Percentiles rank a stretch among this genome's conserved stretches.
These are phyloP conservation scores for Podarcis siculus DNA, from an alignment of 2,797 vertebrate species.

Conservation along the genomic window DNA sequence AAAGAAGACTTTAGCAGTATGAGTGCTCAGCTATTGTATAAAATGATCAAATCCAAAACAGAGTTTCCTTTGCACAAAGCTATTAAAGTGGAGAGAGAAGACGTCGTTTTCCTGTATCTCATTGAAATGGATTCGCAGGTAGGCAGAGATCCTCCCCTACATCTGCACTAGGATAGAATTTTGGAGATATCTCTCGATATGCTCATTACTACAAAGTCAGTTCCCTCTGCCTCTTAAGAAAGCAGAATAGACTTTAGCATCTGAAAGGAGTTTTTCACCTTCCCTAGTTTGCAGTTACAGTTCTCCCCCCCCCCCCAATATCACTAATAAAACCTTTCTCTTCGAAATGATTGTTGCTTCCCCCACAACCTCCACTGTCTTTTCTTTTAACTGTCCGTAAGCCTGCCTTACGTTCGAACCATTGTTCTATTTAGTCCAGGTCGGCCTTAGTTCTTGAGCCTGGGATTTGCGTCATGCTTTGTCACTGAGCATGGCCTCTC, in stretches of 20 bases:
- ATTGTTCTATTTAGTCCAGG: not conserved
- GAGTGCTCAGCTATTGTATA: conserved; percentile 95
- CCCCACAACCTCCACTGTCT: too few species aligned
- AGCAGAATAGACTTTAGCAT: not conserved
- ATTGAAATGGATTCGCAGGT: conserved; percentile 99
- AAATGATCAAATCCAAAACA: conserved; percentile 99
- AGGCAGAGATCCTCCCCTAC: not conserved
- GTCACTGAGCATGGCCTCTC: not conserved
- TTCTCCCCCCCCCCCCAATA: not conserved
- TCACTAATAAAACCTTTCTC: not conserved
- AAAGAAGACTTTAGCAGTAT: conserved; percentile 98
- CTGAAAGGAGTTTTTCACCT: not conserved
- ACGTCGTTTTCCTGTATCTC: conserved; percentile 96
- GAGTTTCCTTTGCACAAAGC: conserved; percentile 97
- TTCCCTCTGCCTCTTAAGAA: not conserved
- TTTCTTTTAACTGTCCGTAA: not conserved
- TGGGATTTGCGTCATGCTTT: not conserved
- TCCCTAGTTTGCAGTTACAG: too few species aligned
- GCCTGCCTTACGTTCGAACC: not conserved
- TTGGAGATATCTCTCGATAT: not conserved
- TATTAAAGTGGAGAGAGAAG: conserved; percentile 96
- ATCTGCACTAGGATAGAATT: not conserved
- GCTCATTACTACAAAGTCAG: too few species aligned
- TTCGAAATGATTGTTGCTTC: not conserved
- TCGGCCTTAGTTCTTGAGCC: not conserved